Percentiles rank a stretch among this genome's conserved stretches.
Evolutionary conservation across 2,113 vertebrate species (phyloP).

Genomic region (Sceloporus tristichus): DNA sequence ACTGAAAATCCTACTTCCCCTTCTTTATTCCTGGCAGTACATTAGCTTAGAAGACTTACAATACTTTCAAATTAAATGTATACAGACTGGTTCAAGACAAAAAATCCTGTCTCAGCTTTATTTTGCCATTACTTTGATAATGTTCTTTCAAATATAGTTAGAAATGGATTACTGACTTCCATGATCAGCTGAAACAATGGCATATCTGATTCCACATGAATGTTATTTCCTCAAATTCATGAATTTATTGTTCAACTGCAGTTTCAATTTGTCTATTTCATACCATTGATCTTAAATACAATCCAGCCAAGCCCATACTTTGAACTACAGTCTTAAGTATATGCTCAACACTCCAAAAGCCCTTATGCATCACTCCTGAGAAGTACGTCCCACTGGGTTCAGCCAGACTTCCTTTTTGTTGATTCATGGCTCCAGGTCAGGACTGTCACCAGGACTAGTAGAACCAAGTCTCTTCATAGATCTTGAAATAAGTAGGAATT

Average conservation of each 20-base stretch:
- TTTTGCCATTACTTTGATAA: slow-evolving; percentile 53
- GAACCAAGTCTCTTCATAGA: too few relatives aligned
- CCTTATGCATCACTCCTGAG: too few relatives aligned
- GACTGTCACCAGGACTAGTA: too few relatives aligned
- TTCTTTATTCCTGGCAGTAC: background rate
- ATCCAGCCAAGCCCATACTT: background rate
- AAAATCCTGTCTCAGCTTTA: slow-evolving; percentile 18
- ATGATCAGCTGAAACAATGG: background rate
- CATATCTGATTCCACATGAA: too few relatives aligned
- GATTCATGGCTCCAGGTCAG: too few relatives aligned
- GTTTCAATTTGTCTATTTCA: background rate
- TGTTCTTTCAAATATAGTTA: background rate
- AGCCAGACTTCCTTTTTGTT: background rate
- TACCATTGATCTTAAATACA: background rate
- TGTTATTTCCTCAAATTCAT: background rate
- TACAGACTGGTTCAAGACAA: background rate
- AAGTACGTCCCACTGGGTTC: too few relatives aligned
- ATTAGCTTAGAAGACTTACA: background rate
- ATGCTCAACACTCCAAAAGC: background rate
- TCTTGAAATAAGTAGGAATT: background rate
- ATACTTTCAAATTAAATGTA: background rate
- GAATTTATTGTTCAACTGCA: background rate
- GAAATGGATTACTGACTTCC: background rate
- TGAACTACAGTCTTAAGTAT: background rate
- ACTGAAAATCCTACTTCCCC: background rate